These are phyloP conservation scores for Tolmerus cingulatus DNA, from an alignment of 2,888 invertebrate genomes.

Conservation along the genomic window DNA sequence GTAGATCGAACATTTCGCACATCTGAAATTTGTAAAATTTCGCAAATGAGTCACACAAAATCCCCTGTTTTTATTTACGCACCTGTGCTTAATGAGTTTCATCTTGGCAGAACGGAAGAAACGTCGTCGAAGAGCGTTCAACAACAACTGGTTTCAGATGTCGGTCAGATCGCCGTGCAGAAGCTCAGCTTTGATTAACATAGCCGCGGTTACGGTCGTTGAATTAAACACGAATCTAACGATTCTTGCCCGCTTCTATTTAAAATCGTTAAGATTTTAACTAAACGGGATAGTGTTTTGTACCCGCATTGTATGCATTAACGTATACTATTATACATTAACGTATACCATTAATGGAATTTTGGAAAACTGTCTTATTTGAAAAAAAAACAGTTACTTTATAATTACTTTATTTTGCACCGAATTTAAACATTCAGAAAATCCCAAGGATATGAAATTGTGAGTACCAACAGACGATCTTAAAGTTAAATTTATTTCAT, in stretches of 20 bases:
- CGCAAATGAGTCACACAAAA: not conserved
- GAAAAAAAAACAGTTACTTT: too few species aligned
- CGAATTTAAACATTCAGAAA: too few species aligned
- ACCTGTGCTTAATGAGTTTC: not conserved
- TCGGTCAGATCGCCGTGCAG: not conserved
- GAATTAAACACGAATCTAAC: not conserved
- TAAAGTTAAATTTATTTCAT: too few species aligned
- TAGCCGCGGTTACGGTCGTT: not conserved
- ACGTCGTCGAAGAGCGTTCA: not conserved
- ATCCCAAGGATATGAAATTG: too few species aligned
- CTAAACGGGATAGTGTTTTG: too few species aligned
- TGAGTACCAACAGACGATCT: too few species aligned
- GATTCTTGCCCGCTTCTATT: not conserved
- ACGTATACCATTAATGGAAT: too few species aligned
- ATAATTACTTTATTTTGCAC: too few species aligned
- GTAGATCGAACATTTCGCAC: not conserved
- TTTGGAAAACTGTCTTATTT: too few species aligned
- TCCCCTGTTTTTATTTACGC: not conserved
- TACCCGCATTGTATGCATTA: too few species aligned
- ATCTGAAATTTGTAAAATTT: not conserved
- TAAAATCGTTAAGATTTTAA: not conserved
- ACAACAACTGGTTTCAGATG: not conserved
- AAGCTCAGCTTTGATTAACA: not conserved
- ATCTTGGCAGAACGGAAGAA: not conserved
- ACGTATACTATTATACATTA: too few species aligned